Conservation (phyloP, 2,797 vertebrate genomes). For the Falco rusticolus region DNA sequence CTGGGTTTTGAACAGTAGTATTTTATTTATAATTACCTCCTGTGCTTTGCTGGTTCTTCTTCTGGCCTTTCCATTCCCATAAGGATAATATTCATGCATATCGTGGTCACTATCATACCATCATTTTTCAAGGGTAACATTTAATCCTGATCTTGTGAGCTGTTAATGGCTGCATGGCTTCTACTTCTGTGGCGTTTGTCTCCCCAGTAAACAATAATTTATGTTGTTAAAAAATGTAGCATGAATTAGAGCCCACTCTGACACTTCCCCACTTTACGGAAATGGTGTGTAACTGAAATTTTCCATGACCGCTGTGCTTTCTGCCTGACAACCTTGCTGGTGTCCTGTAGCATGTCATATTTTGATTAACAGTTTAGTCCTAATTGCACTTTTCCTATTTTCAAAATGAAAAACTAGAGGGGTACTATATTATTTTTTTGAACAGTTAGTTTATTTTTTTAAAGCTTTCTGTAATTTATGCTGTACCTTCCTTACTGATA, state of each 20-base stretch:
- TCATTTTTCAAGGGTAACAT: background rate
- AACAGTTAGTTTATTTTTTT: background rate
- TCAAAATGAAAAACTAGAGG: background rate
- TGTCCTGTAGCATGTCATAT: background rate
- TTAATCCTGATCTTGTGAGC: background rate
- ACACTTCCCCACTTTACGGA: background rate
- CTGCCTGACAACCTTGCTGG: background rate
- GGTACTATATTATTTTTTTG: background rate
- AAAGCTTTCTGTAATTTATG: background rate
- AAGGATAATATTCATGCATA: background rate
- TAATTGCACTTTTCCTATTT: background rate
- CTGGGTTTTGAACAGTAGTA: background rate
- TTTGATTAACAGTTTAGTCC: background rate
- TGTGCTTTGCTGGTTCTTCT: background rate
- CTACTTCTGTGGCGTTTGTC: background rate
- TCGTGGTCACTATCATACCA: background rate
- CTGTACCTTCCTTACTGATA: background rate
- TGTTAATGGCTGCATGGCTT: fast-evolving
- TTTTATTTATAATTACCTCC: background rate
- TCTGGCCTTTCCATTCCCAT: background rate
- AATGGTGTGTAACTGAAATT: background rate
- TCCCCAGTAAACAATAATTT: background rate
- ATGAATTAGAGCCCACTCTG: background rate
- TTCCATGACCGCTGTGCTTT: background rate
- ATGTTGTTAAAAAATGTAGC: background rate